phyloP scores from a whole-genome alignment of 2,797 vertebrate species.

The Scolopax bukidnonensis region DNA sequence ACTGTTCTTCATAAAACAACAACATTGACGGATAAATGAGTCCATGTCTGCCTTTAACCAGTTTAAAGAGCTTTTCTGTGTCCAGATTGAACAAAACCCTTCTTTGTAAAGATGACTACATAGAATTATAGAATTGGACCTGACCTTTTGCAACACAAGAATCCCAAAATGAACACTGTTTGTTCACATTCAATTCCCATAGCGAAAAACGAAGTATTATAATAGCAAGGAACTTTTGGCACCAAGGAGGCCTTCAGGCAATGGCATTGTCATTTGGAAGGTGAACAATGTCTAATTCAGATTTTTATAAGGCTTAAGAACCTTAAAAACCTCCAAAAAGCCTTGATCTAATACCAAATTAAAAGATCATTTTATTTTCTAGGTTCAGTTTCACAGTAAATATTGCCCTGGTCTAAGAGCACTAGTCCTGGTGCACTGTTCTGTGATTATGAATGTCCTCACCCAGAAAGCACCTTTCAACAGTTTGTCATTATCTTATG shows the following conservation, averaged over 20 bases:
- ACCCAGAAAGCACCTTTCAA: not conserved
- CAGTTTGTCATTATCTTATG: not conserved
- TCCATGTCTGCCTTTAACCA: not conserved
- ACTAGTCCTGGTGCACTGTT: not conserved
- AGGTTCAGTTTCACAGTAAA: not conserved
- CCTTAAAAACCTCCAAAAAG: not conserved
- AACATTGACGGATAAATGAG: slow-evolving; percentile 19
- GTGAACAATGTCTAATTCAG: slow-evolving; percentile 33
- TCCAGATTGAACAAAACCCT: not conserved
- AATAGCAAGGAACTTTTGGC: slow-evolving; percentile 1
- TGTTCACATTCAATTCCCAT: slow-evolving; percentile 38
- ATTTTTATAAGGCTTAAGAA: slow-evolving; percentile 2
- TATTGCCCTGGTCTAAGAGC: not conserved
- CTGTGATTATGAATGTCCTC: not conserved
- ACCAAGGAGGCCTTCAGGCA: slow-evolving; percentile 24
- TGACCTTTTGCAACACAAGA: slow-evolving; percentile 32
- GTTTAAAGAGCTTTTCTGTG: slow-evolving; percentile 31
- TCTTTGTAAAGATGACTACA: slow-evolving; percentile 36
- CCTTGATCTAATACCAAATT: not conserved
- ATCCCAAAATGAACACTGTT: slow-evolving; percentile 21
- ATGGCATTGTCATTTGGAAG: not conserved
- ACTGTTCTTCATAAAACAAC: slow-evolving; percentile 1
- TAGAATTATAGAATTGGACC: not conserved
- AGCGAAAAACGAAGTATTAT: not conserved
- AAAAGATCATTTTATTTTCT: not conserved